A percentile compares a stretch with the other conserved stretches of the same genome.
phyloP scores from a whole-genome alignment of 2,113 vertebrate genomes.

The Xenopus borealis region DNA sequence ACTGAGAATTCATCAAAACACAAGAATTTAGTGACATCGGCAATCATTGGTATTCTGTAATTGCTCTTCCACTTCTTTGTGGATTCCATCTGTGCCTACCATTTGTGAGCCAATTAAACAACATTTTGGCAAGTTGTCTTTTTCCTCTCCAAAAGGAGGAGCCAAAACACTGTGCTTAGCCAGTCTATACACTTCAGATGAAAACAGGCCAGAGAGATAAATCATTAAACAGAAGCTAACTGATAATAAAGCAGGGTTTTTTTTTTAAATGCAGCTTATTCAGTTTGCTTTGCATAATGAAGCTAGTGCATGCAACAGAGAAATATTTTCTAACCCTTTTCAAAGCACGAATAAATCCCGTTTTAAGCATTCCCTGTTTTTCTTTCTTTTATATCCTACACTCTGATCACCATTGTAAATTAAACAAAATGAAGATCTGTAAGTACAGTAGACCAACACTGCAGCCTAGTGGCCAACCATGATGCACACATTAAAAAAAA shows the following conservation, averaged over 20 bases:
- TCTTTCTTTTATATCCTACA: background rate
- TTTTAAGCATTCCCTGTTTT: background rate
- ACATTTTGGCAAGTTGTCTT: background rate
- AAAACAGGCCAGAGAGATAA: background rate
- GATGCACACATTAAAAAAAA: background rate
- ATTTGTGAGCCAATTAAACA: background rate
- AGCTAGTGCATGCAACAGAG: too few relatives aligned
- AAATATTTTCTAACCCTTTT: background rate
- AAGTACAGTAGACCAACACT: constrained; percentile 12
- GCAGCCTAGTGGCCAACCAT: constrained; percentile 31
- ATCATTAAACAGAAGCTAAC: background rate
- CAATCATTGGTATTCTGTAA: background rate
- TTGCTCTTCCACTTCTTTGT: background rate
- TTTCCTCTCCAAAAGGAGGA: background rate
- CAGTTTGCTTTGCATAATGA: background rate
- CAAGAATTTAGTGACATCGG: too few relatives aligned
- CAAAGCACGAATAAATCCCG: background rate
- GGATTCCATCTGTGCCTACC: background rate
- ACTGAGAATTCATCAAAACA: background rate
- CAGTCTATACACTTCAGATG: background rate
- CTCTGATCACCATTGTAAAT: background rate
- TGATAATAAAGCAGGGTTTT: background rate
- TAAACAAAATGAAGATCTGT: background rate
- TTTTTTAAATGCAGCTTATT: background rate
- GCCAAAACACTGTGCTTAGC: background rate